Base-by-base conservation (phyloP, 2,797 vertebrate species). In the Toxotes lorentzi region DNA sequence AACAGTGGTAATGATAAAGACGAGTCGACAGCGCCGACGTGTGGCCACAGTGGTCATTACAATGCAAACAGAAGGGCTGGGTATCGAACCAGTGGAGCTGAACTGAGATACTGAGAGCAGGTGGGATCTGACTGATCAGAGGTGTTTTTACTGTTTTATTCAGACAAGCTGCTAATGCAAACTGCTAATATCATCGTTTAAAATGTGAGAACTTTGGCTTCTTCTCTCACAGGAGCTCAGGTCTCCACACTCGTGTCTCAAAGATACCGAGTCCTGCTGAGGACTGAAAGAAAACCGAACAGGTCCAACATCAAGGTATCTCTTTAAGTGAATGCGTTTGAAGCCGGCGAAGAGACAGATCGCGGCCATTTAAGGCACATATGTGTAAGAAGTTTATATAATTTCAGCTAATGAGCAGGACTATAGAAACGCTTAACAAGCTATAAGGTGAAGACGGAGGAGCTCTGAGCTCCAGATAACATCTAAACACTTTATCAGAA, bases 301-400 rank as follows among this genome's bases (percentile, higher is more conserved):
- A 48, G 68, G 73, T 70, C 65, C 70, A 83, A 86, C 87, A 79
- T 85, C 83, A 87, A 92, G 88, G 89, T 83, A 86, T 92, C 91
- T 69, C 89, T 92, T 84, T 79, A 76, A 65, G 43, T 56, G 56
- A 79, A 65, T 48, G 72, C 14, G 9, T 78, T 14, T 50, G 74
- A 79, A 71, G 87, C 83, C 76, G 0, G 86, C 78, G 85, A 82
- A 41, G 81, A 60, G 48, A 53, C 61, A 14, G 64, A 56, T 62
- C 83, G 73, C 83, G 2, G 78, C 70, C 80, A 54, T 43, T 86
- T 93, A 93, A 93, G 92, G 92, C 92, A 93, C 92, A 2, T 89
- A 4, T 57, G 91, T 91, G 88, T 91, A 68, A 69, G 70, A 88
- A 30, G 79, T 83, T 84, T 56, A 86, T 86, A 88, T 85, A 79